Evolutionary conservation across 2,888 invertebrate genomes (phyloP).

Genomic region (Tiliacea citrago): DNA sequence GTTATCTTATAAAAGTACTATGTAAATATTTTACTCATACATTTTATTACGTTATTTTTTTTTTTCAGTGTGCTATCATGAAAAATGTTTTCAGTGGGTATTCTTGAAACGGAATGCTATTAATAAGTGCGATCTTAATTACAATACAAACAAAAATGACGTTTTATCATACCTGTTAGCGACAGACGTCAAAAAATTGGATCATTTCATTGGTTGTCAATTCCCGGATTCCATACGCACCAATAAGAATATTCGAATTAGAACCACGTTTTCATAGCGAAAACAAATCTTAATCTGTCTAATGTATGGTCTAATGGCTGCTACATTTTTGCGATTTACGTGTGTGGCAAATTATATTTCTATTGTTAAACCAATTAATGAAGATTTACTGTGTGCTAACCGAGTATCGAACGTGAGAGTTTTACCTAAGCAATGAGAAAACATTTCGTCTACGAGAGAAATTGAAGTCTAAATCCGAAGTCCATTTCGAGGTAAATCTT

Average conservation of each 20-base stretch:
- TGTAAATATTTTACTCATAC: too few relatives aligned
- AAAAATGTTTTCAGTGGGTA: neutral
- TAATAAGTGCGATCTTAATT: conserved; percentile 44
- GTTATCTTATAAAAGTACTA: too few relatives aligned
- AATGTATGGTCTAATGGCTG: conserved; percentile 78
- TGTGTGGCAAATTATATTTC: conserved; percentile 73
- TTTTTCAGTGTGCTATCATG: neutral
- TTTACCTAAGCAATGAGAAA: conserved; percentile 39
- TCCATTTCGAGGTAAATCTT: conserved; percentile 76
- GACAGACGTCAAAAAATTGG: conserved; percentile 41
- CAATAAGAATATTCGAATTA: conserved; percentile 54
- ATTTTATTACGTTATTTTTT: neutral
- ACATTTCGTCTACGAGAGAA: conserved; percentile 30
- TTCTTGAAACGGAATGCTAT: conserved; percentile 43
- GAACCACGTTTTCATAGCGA: conserved; percentile 64
- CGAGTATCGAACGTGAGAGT: conserved; percentile 38
- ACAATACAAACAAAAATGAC: conserved; percentile 20
- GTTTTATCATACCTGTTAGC: neutral
- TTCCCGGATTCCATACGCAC: fast-evolving
- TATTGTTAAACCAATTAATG: conserved; percentile 45
- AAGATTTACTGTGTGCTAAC: conserved; percentile 43
- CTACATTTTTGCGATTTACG: conserved; percentile 73
- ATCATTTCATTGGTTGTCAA: conserved; percentile 39
- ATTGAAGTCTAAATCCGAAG: conserved; percentile 65
- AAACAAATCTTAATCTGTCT: conserved; percentile 68